Base-by-base conservation (phyloP, 2,888 invertebrate species). In the Tenodera sinensis region DNA sequence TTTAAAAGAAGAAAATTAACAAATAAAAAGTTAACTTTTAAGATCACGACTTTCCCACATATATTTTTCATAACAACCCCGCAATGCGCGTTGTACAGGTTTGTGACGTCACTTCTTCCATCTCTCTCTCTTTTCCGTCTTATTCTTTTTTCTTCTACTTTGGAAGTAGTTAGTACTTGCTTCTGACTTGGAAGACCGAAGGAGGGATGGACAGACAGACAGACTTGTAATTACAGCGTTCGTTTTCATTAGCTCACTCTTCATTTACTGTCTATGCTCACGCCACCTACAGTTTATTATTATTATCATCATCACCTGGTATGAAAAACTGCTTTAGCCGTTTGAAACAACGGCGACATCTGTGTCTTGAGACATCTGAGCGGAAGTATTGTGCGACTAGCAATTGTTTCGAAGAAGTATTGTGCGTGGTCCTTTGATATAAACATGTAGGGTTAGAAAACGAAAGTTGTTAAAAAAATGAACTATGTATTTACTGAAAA, bases 261-360 rank as follows among this genome's bases (percentile, higher is more conserved):
- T 86, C 86, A 54, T 86, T 86, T 28, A 86, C 71, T 86, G 86
- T 86, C 81, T 30, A 86, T 20, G 71, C 86, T 54, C 86, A 86
- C 86, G 86, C 86, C 28, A 86, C 20, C 81, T 71, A 71, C 54
- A 71, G 54, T 25, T 71, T 71, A 71, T 71, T 71, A 71, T 71
- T 25, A 42, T 42, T 6, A 42, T 20, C 54, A 71, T 42, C 42
- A 42, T 20, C 54, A 71, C 54, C 54, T 71, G 54, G 54, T 71
- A 71, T 71, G 54, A 71, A 71, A 71, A 71, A 71, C 54, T 20
- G 6, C 4, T 71, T 71, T 71, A 71, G 54, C 20, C 1, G 15
- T 71, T 71, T 25, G 3, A 71, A 71, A 71, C 25, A 71, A 71
- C 15, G 20, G 54, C 25, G 54, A 71, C 54, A 71, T 71, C 25